Evolutionary conservation across 2,113 vertebrate genomes (phyloP), one percentile per base, ranked within the genome.

Genomic region (Phaetusa simplex): DNA sequence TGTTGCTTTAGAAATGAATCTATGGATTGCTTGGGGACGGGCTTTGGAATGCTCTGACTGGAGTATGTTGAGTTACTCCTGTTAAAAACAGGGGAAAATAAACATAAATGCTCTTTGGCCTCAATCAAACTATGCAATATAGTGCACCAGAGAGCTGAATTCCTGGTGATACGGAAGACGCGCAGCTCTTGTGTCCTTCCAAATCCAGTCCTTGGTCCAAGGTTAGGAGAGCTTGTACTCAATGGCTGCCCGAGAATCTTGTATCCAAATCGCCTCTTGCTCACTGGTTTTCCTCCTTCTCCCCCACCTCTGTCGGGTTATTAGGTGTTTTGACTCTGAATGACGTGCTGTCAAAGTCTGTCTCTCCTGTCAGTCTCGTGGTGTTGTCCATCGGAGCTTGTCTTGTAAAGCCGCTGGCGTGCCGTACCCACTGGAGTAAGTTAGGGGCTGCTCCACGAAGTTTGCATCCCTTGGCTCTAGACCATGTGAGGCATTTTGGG

Each of bases 111-210:
- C 83, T 95, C 91, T 93, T 84, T 79, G 73, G 82, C 73, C 83
- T 97, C 84, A 86, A 66, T 67, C 82, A 79, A 87, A 76, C 95
- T 97, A 93, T 95, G 94, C 97, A 96, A 96, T 82, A 19, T 14
- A 49, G 49, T 23, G 6, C 80, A 79, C 30, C 73, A 85, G 84
- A 92, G 96, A 65, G 92, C 86, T 67, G 83, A 78, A 72, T 87
- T 95, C 89, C 88, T 84, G 56, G 70, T 64, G 73, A 36, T 66
- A 78, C 67, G 70, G 85, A 90, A 92, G 79, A 50, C 2, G 0
- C 22, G 17, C 4, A 2, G 42, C 93, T 96, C 90, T 84, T 32
- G 66, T 82, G 95, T 92, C 94, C 91, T 97, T 96, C 89, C 82
- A 88, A 62, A 87, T 42, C 78, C 86, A 93, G 91, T 91, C 95